Base-by-base conservation (phyloP, 2,888 invertebrate species). In the Neelides folsomi region DNA sequence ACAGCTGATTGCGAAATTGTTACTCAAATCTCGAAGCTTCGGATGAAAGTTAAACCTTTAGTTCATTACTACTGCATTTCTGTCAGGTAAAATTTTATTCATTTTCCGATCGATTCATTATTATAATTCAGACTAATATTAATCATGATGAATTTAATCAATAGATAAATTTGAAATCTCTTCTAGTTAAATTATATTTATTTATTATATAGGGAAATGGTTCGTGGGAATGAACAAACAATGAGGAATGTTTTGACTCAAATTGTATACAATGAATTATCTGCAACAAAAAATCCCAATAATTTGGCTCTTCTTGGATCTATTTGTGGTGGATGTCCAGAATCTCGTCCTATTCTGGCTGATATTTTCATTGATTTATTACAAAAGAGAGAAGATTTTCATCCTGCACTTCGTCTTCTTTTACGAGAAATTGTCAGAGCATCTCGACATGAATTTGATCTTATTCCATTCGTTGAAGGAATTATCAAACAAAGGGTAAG, bases 251-350 rank as follows among this genome's bases (percentile, higher is more conserved):
- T 92, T 56, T 74, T 95, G 63, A 90, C 89, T 64, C 86, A 88
- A 68, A 89, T 90, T 0, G 84, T 95, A 53, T 92, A 89, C 75
- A 95, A 95, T 72, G 95, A 95, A 74, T 73, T 95, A 60, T 90
- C 93, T 0, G 68, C 68, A 10, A 82, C 84, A 27, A 79, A 94
- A 54, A 92, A 93, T 72, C 87, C 90, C 0, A 94, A 93, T 74
- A 95, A 95, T 72, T 86, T 94, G 83, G 81, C 87, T 10, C 83
- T 94, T 71, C 76, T 95, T 13, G 83, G 83, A 2, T 85, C 86
- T 9, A 82, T 94, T 72, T 86, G 94, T 68, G 86, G 86, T 71
- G 82, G 84, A 19, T 79, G 83, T 55, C 82, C 88, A 3, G 86
- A 86, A 61, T 84, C 92, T 46, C 86, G 93, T 0, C 80, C 79